A percentile compares a stretch with the other conserved stretches of the same genome.
Conservation (phyloP, 1,140 invertebrate genomes). For the Anoplophora glabripennis region DNA sequence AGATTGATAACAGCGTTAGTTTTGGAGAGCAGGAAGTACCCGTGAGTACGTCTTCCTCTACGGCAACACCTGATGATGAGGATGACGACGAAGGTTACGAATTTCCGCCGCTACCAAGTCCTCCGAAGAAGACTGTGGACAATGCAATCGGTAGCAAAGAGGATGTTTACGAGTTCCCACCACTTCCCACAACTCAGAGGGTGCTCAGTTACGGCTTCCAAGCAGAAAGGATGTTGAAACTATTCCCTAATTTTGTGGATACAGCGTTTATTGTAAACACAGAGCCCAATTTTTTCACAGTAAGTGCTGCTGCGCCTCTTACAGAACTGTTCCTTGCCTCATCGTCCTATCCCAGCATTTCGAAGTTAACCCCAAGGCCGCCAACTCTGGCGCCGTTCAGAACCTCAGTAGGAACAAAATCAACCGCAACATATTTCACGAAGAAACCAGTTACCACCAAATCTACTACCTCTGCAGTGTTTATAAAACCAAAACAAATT, state of each 20-base stretch:
- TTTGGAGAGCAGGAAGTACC: background rate
- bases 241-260: background rate
- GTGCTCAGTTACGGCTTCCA: background rate
- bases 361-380: background rate
- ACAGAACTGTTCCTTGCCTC: too few relatives aligned
- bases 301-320: background rate
- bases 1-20: background rate
- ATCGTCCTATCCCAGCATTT: background rate
- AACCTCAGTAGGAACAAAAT: background rate
- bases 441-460: conserved; percentile 3
- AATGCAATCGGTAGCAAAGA: background rate
- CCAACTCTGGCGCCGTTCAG: background rate
- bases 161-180: conserved; percentile 1
- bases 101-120: conserved; percentile 32
- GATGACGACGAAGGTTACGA: conserved; percentile 34
- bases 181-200: background rate
- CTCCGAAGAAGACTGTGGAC: background rate
- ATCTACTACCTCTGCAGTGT: background rate
- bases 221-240: too few relatives aligned
- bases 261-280: background rate
- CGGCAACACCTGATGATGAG: too few relatives aligned
- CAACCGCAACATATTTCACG: background rate
- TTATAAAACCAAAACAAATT: background rate
- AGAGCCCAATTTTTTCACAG: background rate
- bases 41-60: too few relatives aligned